Evolutionary conservation across 2,797 vertebrate genomes (phyloP), one percentile per base, ranked within the genome.

Genomic region (Tapirus indicus): DNA sequence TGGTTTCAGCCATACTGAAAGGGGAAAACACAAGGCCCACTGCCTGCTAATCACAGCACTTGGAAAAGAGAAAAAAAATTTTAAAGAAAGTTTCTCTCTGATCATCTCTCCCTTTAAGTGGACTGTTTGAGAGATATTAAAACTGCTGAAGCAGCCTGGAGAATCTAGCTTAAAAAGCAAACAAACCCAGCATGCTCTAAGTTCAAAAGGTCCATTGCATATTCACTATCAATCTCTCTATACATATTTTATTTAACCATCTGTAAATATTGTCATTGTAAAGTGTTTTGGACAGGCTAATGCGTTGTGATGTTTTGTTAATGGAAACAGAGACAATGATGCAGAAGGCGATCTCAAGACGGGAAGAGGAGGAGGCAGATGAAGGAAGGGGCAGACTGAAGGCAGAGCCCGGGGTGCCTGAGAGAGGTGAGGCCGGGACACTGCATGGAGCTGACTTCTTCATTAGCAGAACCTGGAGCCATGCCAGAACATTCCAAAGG

Each of bases 401-500:
- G 58, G 88, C 96, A 92, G 72, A 97, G 91, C 29, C n/a, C 2
- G 29, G 27, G 10, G 86, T 93, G 80, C 94, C 75, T 88, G 96
- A 86, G 66, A 92, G 96, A 98, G 95, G 94, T 96, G 94, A 98
- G 95, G 54, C 94, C 91, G 32, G 84, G 88, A 97, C 60, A 83
- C 89, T 79, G 66, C n/a, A 7, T n/a, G 94, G 92, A 91, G 72
- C 87, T 98, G 96, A 98, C 90, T 98, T 62, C 95, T 98, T 98
- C 97, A 98, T 97, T 98, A 98, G 94, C 77, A 98, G 78, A 88
- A 87, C 58, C 93, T 99, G 98, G 97, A 98, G 25, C 47, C 21
- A 23, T 68, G 96, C 98, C 98, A 98, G 91, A 64, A 7, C 86
- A 97, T 98, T 98, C 95, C 97, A 95, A 60, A 96, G 68, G 49